A percentile compares a stretch with the other conserved stretches of the same genome.
Conservation (phyloP, 1,140 invertebrate genomes). For the Pissodes strobi region DNA sequence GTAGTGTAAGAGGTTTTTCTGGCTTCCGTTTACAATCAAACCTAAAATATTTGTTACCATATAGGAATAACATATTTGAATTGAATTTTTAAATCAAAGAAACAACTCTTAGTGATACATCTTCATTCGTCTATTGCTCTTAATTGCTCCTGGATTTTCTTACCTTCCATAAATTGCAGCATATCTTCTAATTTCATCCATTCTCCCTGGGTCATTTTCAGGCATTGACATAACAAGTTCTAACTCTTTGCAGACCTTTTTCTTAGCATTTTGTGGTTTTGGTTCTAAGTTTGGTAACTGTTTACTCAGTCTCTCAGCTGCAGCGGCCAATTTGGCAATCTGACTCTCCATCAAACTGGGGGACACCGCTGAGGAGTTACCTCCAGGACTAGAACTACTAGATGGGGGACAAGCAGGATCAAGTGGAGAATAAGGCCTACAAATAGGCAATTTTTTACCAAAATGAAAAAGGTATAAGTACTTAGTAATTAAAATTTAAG, state of each 20-base stretch:
- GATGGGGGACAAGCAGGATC: constrained; percentile 61
- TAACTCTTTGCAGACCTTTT: constrained; percentile 89
- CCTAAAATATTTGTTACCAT: constrained; percentile 18
- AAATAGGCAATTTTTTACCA: too few relatives aligned
- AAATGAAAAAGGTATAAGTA: too few relatives aligned
- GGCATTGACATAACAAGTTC: constrained; percentile 90
- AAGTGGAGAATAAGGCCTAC: constrained; percentile 60
- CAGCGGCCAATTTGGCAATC: constrained; percentile 79
- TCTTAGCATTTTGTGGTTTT: constrained; percentile 87
- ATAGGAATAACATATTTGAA: too few relatives aligned
- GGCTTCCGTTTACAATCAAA: constrained; percentile 96
- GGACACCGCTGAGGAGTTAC: constrained; percentile 68
- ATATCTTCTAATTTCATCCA: constrained; percentile 94
- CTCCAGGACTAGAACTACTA: constrained; percentile 61
- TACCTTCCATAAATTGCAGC: constrained; percentile 91
- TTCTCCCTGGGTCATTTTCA: constrained; percentile 82
- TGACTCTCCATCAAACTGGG: constrained; percentile 82
- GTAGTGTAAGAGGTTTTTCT: constrained; percentile 92
- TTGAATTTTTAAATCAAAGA: too few relatives aligned
- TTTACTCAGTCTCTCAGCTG: constrained; percentile 80
- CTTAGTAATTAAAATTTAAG: too few relatives aligned
- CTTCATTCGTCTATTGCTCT: too few relatives aligned
- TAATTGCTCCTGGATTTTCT: too few relatives aligned
- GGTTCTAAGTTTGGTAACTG: constrained; percentile 84
- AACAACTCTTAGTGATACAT: too few relatives aligned